A percentile compares a stretch with the other conserved stretches of the same genome.
These are phyloP conservation scores for Athrips mouffetella DNA, from an alignment of 2,888 invertebrate species.

Conservation along the genomic window DNA sequence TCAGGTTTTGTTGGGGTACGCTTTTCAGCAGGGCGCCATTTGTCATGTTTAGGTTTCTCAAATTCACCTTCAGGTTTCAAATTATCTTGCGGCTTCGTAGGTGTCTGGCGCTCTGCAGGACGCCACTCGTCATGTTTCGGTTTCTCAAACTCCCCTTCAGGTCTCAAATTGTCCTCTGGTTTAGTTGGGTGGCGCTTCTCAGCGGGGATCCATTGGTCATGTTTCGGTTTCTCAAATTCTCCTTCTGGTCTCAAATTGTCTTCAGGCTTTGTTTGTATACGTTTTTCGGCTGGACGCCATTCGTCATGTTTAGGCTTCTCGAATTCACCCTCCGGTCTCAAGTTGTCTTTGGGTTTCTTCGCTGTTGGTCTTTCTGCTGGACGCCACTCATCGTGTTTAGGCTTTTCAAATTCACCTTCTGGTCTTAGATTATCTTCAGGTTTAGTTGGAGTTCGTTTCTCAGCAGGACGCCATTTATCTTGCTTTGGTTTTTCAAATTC, in stretches of 20 bases:
- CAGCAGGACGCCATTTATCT: conserved; percentile 72
- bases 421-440: conserved; percentile 78
- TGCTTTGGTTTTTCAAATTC: conserved; percentile 62
- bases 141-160: conserved; percentile 35
- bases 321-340: conserved; percentile 73
- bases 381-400: conserved; percentile 56
- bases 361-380: conserved; percentile 55
- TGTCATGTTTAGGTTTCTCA: conserved; percentile 50
- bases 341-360: conserved; percentile 69
- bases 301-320: conserved; percentile 52
- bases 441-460: conserved; percentile 70
- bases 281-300: conserved; percentile 56
- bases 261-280: conserved; percentile 40
- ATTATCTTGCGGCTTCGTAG: conserved; percentile 68
- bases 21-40: conserved; percentile 58
- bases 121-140: conserved; percentile 50
- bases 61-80: conserved; percentile 75
- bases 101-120: conserved; percentile 55
- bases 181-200: conserved; percentile 54
- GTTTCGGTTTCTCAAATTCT: conserved; percentile 52
- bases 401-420: conserved; percentile 77
- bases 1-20: conserved; percentile 40
- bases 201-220: conserved; percentile 46
- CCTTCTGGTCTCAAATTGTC: conserved; percentile 79
- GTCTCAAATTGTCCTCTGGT: conserved; percentile 61